Evolutionary conservation across 2,797 vertebrate species (phyloP).

Genomic region (Onychomys leucogaster): DNA sequence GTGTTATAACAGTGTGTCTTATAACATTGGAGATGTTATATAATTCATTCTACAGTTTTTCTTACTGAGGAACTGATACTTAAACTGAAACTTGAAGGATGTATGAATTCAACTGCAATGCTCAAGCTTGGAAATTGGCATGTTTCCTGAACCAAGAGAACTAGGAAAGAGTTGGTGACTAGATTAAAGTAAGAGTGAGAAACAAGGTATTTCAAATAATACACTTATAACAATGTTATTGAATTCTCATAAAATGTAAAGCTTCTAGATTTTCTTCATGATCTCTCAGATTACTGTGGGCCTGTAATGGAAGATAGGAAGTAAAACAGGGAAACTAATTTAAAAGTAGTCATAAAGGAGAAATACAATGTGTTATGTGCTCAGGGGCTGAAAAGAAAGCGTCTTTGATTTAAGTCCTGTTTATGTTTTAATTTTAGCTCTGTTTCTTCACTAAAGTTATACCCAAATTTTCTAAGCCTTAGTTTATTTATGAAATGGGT

Average conservation of each 20-base stretch:
- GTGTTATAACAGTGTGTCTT: background rate
- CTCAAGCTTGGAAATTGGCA: background rate
- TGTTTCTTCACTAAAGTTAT: constrained; percentile 6
- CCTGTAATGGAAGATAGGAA: background rate
- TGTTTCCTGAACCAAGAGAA: constrained; percentile 23
- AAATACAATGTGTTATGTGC: background rate
- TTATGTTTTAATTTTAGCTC: background rate
- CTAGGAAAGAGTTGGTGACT: background rate
- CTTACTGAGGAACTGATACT: background rate
- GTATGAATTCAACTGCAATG: background rate
- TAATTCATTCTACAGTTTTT: constrained; percentile 12
- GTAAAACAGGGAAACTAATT: background rate
- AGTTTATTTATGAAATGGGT: background rate
- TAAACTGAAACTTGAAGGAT: background rate
- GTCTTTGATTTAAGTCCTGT: constrained; percentile 23
- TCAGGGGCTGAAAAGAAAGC: background rate
- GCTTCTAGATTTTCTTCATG: background rate
- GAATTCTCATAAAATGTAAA: constrained; percentile 18
- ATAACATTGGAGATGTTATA: background rate
- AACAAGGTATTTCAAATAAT: background rate
- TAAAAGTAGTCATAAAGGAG: background rate
- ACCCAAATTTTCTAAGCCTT: background rate
- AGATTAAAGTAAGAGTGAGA: background rate
- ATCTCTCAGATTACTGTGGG: background rate
- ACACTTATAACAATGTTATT: background rate